Base-by-base conservation (phyloP, 2,113 vertebrate genomes). In the Festucalex cinctus region DNA sequence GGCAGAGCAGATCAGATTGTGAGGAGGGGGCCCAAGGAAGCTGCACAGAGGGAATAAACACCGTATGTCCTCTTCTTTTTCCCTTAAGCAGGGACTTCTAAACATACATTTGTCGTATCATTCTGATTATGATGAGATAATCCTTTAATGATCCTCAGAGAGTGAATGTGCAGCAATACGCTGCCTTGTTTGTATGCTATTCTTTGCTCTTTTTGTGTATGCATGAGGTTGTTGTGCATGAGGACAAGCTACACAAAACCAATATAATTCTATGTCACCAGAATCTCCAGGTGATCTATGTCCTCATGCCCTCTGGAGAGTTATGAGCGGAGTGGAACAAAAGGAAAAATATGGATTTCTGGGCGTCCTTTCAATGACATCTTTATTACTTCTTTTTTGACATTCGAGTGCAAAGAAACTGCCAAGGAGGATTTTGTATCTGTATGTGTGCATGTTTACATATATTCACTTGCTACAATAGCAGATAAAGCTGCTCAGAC, bases 361-460 rank as follows among this genome's bases (percentile, higher is more conserved):
- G 68, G 63, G 74, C 82, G 79, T 87, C 79, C 79, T 81, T 87
- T 87, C 84, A 83, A 82, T 70, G 72, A 73, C 78, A 74, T 87
- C 71, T 89, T 90, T 87, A 88, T 88, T 82, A 88, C 81, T 81
- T 74, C 76, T 86, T 86, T 32, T 83, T 72, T 84, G 84, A 80
- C 82, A 83, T 79, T 75, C 63, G 54, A 75, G 75, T 77, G 64
- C 67, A 72, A 16, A 73, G 71, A 81, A 73, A 78, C 68, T 63
- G 71, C 51, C 41, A 58, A 49, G n/a, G 68, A 70, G 28, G 62
- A 72, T 32, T 67, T 43, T 48, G 65, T 36, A 46, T 51, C 12
- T 44, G 56, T 66, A 46, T 61, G 48, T 63, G 24, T 58, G 19
- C 5, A 3, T 57, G 17, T 3, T 22, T 43, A 6, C 13, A 41